Evolutionary conservation across 2,888 invertebrate genomes (phyloP).

Genomic region (Clivina fossor): DNA sequence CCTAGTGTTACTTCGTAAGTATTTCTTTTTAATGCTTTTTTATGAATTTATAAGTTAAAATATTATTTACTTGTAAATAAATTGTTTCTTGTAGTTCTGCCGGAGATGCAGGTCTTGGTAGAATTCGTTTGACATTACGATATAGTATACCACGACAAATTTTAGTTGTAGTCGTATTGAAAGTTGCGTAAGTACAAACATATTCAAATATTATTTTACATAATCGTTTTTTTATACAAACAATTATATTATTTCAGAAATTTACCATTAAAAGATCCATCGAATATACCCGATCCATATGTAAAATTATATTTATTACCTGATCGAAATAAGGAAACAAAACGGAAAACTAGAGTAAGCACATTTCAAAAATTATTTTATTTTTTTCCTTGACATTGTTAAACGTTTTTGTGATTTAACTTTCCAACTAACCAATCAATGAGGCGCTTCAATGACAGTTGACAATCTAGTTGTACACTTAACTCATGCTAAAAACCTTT

Average conservation of each 20-base stretch:
- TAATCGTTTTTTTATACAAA: slow-evolving; percentile 20
- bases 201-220: too few species aligned
- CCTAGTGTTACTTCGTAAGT: slow-evolving; percentile 52
- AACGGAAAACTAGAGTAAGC: slow-evolving; percentile 78
- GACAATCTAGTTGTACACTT: too few species aligned
- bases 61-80: slow-evolving; percentile 27
- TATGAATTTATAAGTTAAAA: slow-evolving; percentile 33
- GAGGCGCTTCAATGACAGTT: too few species aligned
- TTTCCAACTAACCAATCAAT: too few species aligned
- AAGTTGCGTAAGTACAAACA: slow-evolving; percentile 88
- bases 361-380: too few species aligned
- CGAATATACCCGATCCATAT: slow-evolving; percentile 86
- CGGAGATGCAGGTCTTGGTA: slow-evolving; percentile 75
- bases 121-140: slow-evolving; percentile 81
- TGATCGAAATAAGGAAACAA: slow-evolving; percentile 80
- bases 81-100: slow-evolving; percentile 56
- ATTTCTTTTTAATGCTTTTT: neutral
- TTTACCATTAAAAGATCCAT: slow-evolving; percentile 77
- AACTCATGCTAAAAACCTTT: too few species aligned
- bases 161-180: slow-evolving; percentile 82
- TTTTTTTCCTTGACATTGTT: too few species aligned
- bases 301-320: slow-evolving; percentile 86
- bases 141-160: slow-evolving; percentile 84
- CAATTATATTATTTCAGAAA: slow-evolving; percentile 58
- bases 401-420: too few species aligned